Percentiles rank a stretch among this genome's conserved stretches.
Evolutionary conservation across 2,113 vertebrate genomes (phyloP).

Genomic region (Cryptomyrus ogoouensis): DNA sequence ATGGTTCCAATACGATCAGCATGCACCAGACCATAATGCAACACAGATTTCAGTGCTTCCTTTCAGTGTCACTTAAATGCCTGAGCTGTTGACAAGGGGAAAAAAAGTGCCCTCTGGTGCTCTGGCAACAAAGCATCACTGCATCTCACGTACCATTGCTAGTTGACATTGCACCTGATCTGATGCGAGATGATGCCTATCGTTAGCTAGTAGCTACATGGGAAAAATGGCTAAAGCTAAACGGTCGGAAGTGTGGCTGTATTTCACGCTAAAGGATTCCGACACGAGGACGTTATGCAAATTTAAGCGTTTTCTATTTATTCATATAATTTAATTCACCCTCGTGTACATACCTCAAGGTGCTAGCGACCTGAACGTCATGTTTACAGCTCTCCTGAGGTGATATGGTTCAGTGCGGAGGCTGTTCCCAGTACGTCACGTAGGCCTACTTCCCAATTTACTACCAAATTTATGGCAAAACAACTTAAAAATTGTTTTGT

Average conservation of each 20-base stretch:
- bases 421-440: not conserved
- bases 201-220: not conserved
- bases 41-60: not conserved
- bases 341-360: not conserved
- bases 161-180: not conserved
- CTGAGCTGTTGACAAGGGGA: not conserved
- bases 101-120: not conserved
- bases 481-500: not conserved
- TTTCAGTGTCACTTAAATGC: not conserved
- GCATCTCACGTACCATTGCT: not conserved
- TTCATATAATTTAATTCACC: not conserved
- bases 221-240: not conserved
- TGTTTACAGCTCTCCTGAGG: not conserved
- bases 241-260: not conserved
- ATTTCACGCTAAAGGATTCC: not conserved
- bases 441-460: not conserved
- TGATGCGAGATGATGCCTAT: not conserved
- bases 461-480: not conserved
- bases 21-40: not conserved
- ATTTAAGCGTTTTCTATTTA: not conserved
- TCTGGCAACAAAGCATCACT: not conserved
- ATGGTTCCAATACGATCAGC: not conserved
- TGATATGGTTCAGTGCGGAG: not conserved
- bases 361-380: not conserved
- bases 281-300: not conserved